phyloP scores from a whole-genome alignment of 2,797 vertebrate species.

The Lagorchestes hirsutus region DNA sequence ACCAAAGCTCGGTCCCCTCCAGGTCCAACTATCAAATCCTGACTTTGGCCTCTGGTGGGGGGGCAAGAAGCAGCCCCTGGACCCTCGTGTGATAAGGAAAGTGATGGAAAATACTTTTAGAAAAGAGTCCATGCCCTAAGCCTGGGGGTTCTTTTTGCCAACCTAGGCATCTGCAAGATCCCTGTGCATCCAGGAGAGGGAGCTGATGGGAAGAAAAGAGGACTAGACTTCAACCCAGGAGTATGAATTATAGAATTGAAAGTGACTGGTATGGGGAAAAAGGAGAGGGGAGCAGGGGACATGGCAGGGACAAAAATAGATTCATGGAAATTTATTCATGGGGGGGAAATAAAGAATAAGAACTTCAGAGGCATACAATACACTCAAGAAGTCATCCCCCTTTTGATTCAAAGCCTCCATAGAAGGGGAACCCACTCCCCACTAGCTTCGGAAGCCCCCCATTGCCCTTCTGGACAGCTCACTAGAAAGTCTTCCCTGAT shows the following conservation, averaged over 20 bases:
- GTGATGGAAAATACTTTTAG: background rate
- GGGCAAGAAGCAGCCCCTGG: background rate
- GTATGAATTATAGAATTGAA: background rate
- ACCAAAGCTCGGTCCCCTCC: too few species aligned
- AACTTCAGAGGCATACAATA: background rate
- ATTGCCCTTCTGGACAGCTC: background rate
- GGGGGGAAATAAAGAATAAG: background rate
- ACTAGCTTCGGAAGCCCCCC: too few species aligned
- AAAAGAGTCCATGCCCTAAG: background rate
- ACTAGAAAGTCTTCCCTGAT: background rate
- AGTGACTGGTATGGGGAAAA: background rate
- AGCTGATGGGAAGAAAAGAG: background rate
- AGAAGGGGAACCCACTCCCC: background rate
- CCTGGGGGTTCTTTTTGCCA: background rate
- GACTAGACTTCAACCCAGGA: background rate
- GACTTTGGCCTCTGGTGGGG: background rate
- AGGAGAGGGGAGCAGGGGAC: background rate
- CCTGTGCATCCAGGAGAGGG: background rate
- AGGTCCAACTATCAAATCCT: background rate
- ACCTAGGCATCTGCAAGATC: background rate
- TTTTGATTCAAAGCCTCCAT: background rate
- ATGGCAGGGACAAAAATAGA: background rate
- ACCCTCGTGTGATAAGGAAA: background rate
- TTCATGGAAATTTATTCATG: background rate
- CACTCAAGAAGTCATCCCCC: background rate